Evolutionary conservation across 1,140 invertebrate species (phyloP), one percentile per base, ranked within the genome.

Genomic region (Zaprionus camerounensis): DNA sequence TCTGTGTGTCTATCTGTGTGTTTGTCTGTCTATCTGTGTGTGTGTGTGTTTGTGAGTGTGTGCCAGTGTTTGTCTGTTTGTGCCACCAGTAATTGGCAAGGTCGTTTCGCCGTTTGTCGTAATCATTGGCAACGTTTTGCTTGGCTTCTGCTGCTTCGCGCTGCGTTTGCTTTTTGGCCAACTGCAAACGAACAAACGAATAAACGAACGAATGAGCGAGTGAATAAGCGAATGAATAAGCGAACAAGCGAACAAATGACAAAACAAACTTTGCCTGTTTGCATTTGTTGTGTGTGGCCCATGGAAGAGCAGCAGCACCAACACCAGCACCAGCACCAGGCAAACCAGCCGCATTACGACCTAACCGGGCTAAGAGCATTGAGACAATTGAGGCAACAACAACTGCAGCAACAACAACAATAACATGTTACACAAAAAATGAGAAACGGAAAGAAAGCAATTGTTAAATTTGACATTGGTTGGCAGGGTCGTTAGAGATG

Each of bases 51-150:
- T 58, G 24, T 24, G 17, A 17, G 31, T 11, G 53, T 24, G 13
- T 13, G 34, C 17, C 15, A 28, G 34, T 28, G 34, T 57, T 26
- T 38, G 36, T 53, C 34, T 64, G 55, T 15, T 63, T 49, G 51
- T 68, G 63, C 46, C 77, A 85, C 44, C 75, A 78, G 80, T 91
- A 82, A 91, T 84, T 84, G 84, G 84, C 84, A 88, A 88, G 84
- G 84, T 88, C 85, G 84, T 87, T 87, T 44, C 84, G 66, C 41
- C 84, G 81, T 84, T 88, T 90, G 81, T 73, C 84, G 84, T 90
- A 88, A 88, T 88, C 85, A 90, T 81, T 84, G 79, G 76, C 71
- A 79, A 75, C 67, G 81, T 76, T 84, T 81, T 82, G 72, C 76
- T 69, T 75, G 75, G 67, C 76, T 85, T 79, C 78, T 80, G 65